Percentiles rank a stretch among this genome's conserved stretches.
Evolutionary conservation across 2,888 invertebrate species (phyloP).

Genomic region (Napeogenes inachia): DNA sequence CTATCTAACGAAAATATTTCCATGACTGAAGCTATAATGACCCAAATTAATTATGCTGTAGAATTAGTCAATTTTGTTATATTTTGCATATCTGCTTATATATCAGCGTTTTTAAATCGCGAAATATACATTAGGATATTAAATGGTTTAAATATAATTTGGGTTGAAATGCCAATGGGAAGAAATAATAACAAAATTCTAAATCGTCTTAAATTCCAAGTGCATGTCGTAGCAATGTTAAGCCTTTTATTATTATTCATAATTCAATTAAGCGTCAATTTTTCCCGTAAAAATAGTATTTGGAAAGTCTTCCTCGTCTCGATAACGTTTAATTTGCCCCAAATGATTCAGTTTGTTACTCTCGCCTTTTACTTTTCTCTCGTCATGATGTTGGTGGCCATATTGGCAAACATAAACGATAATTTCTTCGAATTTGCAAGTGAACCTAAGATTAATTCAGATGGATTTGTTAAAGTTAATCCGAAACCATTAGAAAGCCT

Average conservation of each 20-base stretch:
- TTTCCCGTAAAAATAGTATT: conserved; percentile 43
- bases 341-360: conserved; percentile 52
- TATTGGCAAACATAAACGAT: conserved; percentile 45
- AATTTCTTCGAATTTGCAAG: conserved; percentile 34
- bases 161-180: conserved; percentile 38
- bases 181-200: conserved; percentile 36
- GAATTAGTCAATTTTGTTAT: conserved; percentile 44
- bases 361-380: conserved; percentile 50
- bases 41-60: conserved; percentile 55
- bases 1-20: conserved; percentile 37
- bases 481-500: conserved; percentile 38
- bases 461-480: conserved; percentile 37
- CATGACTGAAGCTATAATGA: conserved; percentile 46
- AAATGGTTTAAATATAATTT: conserved; percentile 43
- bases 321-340: conserved; percentile 51
- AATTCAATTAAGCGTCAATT: conserved; percentile 47
- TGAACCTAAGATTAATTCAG: conserved; percentile 24
- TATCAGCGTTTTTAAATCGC: conserved; percentile 46
- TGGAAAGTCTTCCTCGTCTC: conserved; percentile 55
- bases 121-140: conserved; percentile 48
- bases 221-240: conserved; percentile 37
- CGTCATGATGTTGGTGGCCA: conserved; percentile 43
- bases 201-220: conserved; percentile 38
- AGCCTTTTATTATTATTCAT: conserved; percentile 35
- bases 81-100: conserved; percentile 45